Evolutionary conservation across 1,140 invertebrate genomes (phyloP), one percentile per base, ranked within the genome.

Genomic region (Phymastichus coffea): DNA sequence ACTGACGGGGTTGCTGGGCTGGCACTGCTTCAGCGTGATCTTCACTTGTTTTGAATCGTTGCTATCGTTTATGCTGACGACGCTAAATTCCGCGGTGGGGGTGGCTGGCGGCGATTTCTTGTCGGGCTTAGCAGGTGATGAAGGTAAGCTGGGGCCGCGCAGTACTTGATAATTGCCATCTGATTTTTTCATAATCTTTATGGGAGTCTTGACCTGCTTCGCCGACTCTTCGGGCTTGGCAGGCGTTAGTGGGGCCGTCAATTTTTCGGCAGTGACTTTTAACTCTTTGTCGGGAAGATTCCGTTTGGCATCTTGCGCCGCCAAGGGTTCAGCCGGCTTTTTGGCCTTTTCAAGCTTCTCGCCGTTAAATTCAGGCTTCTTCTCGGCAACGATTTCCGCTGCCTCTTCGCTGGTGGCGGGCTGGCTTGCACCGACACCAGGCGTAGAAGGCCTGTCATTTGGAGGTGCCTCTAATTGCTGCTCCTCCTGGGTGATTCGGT

Each of bases 401-500:
- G 44, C 41, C n/a, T 49, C 30, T 2, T 59, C 46, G 2, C 14
- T 33, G 1, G 22, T 66, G 49, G 23, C 51, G 2, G 70, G 70
- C 12, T 74, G 74, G 46, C 66, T 73, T 0, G 74, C 74, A 4
- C 75, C 75, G 4, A 75, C 54, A 38, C 73, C 76, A 0, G 74
- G 75, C 6, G 75, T 78, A 0, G 76, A 78, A 2, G 75, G 74
- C 40, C 74, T 70, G 14, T 75, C 74, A 35, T 76, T 69, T 1
- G 69, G 65, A 0, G 74, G 74, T 19, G 73, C 74, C 55, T 78
- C 73, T 4, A 77, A 44, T 38, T 52, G 57, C 17, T 75, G 74
- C 15, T 76, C 74, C 37, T 79, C 75, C 44, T 72, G 63, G 0
- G 82, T 85, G 46, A 90, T 86, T 58, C 85, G 84, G 68, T 90